Base-by-base conservation (phyloP, 2,797 vertebrate genomes). In the Carduelis carduelis region DNA sequence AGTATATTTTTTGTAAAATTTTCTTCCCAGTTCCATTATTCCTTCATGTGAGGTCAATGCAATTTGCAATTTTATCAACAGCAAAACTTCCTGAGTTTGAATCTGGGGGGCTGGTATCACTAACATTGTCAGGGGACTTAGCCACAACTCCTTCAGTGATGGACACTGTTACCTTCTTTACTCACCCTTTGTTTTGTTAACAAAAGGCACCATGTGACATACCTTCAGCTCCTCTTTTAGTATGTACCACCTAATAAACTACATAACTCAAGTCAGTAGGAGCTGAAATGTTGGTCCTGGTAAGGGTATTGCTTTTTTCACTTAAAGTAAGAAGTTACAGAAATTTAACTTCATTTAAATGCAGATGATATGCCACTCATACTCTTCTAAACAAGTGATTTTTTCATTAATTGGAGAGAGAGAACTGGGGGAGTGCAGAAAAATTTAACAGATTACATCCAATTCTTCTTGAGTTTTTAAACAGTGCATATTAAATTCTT, bases 341-440 rank as follows among this genome's bases (percentile, higher is more conserved):
- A 82, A 76, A 69, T 50, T 35, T 35, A 49, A 55, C 12, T 34
- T 56, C 5, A 35, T 75, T 77, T 56, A 59, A 35, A 64, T 52
- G 65, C 41, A 64, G 21, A 39, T 55, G 1, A 32, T 35, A 44
- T 23, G 24, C 6, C 32, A 37, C n/a, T 64, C 24, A 23, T 71
- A 46, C 9, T 32, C 17, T 61, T 74, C 22, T 39, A 59, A 71
- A 59, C 4, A 61, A 68, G 77, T 26, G 0, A 16, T 82, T 2
- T 24, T 82, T 75, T 65, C 50, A 39, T 57, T 52, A 68, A 14
- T 13, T 55, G 3, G 16, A 87, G 82, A 41, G 24, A 34, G 6
- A 44, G 12, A 72, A 70, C 2, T 22, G 5, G 8, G 13, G 3
- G 14, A 70, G 12, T 11, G 4, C 0, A 3, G 2, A 28, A 11